phyloP scores from a whole-genome alignment of 2,797 vertebrate genomes.

The Botia kubotai region DNA sequence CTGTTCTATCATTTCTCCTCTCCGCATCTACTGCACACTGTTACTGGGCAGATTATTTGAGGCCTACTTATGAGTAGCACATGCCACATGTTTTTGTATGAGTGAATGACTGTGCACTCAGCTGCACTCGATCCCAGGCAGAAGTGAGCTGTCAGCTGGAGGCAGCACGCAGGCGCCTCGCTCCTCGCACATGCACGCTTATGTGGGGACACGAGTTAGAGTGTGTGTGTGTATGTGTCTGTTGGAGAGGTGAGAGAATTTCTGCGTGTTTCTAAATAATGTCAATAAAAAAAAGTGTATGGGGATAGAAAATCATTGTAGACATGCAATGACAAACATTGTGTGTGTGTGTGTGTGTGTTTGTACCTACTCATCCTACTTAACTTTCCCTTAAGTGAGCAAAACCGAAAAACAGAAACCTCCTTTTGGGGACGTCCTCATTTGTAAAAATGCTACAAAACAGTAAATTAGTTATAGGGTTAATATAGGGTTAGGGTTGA shows the following conservation, averaged over 20 bases:
- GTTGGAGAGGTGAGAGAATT: slow-evolving; percentile 1
- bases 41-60: slow-evolving; percentile 79
- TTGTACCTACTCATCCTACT: no score
- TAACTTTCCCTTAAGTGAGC: no score
- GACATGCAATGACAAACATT: no score
- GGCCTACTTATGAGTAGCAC: slow-evolving; percentile 74
- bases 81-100: slow-evolving; percentile 69
- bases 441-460: no score
- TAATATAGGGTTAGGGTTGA: no score
- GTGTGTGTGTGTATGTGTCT: slow-evolving; percentile 8
- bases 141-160: slow-evolving; percentile 59
- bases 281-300: no score
- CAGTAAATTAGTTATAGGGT: no score
- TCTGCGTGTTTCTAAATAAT: not conserved
- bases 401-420: no score
- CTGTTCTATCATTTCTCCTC: slow-evolving; percentile 64
- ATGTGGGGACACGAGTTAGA: slow-evolving; percentile 12
- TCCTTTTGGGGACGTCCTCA: no score
- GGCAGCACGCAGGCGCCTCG: slow-evolving; percentile 33
- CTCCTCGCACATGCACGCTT: slow-evolving; percentile 21
- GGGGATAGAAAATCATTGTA: no score
- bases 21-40: slow-evolving; percentile 62
- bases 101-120: slow-evolving; percentile 65
- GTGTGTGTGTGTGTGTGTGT: no score
- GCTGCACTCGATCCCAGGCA: slow-evolving; percentile 68